Percentiles rank a stretch among this genome's conserved stretches.
These are phyloP conservation scores for Wasmannia auropunctata DNA, from an alignment of 1,140 invertebrate species.

Conservation along the genomic window DNA sequence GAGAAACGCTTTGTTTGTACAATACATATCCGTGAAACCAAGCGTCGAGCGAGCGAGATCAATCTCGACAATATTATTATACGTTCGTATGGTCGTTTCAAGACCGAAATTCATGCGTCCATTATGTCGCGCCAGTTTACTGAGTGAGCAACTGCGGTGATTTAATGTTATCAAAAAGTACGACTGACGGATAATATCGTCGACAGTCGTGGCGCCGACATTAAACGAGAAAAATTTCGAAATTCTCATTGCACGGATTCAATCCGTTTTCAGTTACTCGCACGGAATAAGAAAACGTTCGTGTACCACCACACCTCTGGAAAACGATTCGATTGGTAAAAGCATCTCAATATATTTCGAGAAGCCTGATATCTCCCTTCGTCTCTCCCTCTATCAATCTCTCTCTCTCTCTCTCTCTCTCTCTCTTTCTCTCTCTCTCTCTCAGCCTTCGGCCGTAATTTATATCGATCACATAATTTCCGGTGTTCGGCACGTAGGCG, in stretches of 20 bases:
- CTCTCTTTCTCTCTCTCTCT: neutral
- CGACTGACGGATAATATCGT: neutral
- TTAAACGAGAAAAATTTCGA: slow-evolving; percentile 4
- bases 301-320: slow-evolving; percentile 16
- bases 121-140: neutral
- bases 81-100: neutral
- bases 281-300: neutral
- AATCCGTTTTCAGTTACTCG: slow-evolving; percentile 52
- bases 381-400: neutral
- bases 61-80: slow-evolving; percentile 46
- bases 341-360: slow-evolving; percentile 54
- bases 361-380: neutral
- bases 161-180: neutral
- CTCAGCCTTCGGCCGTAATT: slow-evolving; percentile 62
- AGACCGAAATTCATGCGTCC: neutral
- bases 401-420: neutral
- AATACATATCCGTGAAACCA: neutral
- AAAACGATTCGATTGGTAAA: slow-evolving; percentile 56
- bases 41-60: neutral
- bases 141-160: neutral
- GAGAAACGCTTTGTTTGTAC: neutral
- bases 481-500: slow-evolving; percentile 66
- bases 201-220: neutral
- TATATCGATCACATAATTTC: slow-evolving; percentile 78
- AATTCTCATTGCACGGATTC: slow-evolving; percentile 10